Evolutionary conservation across 2,797 vertebrate species (phyloP), one percentile per base, ranked within the genome.

Genomic region (Microhierax caerulescens): DNA sequence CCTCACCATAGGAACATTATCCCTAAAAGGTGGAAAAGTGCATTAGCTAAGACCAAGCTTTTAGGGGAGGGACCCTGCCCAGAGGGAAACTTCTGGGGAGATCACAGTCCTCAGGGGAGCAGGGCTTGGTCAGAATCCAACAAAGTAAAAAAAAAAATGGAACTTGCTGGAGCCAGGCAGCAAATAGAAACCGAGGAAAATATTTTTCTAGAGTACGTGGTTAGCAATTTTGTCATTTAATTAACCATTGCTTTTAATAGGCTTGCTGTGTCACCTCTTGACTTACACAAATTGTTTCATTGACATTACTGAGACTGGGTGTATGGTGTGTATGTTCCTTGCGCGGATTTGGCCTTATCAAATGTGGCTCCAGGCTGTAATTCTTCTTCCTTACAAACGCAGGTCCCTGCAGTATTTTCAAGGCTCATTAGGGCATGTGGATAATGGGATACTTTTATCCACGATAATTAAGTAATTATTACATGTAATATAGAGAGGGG

Each of bases 381-480:
- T 91, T 88, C 48, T 57, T 83, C 80, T 73, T 61, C 69, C 70
- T 36, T n/a, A 73, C 64, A 60, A 91, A 94, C 14, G n/a, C 72
- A 9, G 64, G 14, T 65, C 85, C 86, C 75, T 57, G 50, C 64
- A 64, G 81, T 39, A 57, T 50, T 77, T 65, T 72, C 91, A 88
- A 60, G 72, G 75, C 89, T 95, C 93, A 75, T 95, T 88, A 95
- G 70, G 48, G 45, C 53, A 27, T 12, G 61, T 10, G 76, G 75
- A 80, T 92, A 96, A 95, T 68, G 69, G 68, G 85, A 53, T 93
- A 88, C 83, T 95, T 96, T 96, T 88, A 80, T 77, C 78, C 50
- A 16, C 1, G 15, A 39, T 93, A 88, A 96, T 96, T 74, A 91
- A 75, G 41, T 68, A 92, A 94, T 94, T 85, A 95, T 37, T 47